Conservation (phyloP, 2,797 vertebrate species). For the Pelochelys cantorii region DNA sequence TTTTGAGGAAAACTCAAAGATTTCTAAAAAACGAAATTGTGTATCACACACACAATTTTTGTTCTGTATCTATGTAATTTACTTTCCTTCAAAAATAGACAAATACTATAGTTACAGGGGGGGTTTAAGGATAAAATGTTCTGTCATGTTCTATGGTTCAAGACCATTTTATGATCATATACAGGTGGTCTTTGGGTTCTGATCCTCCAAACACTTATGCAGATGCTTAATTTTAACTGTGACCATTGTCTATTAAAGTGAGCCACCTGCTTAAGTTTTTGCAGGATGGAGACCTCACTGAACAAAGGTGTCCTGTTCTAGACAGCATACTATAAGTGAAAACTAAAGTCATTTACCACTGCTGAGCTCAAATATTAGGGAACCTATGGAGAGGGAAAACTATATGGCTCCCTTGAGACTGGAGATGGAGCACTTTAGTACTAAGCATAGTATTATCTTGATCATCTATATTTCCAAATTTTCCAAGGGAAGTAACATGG, state of each 20-base stretch:
- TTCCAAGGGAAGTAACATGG: neutral
- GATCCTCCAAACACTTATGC: neutral
- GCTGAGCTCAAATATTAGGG: conserved; percentile 24
- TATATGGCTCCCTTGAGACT: neutral
- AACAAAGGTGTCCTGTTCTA: accelerated
- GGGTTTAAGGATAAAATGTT: conserved; percentile 4
- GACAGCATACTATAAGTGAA: conserved; percentile 36
- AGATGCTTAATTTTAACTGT: neutral
- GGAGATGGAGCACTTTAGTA: accelerated
- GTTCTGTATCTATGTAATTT: neutral
- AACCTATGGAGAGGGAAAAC: conserved; percentile 30
- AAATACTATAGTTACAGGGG: neutral
- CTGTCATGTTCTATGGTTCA: neutral
- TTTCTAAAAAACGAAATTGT: neutral
- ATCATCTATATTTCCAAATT: neutral
- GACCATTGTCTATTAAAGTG: neutral
- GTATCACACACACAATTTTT: neutral
- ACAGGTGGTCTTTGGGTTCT: neutral
- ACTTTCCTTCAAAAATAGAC: neutral
- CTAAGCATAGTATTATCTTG: neutral
- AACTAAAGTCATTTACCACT: conserved; percentile 50
- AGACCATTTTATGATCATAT: neutral
- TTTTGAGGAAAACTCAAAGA: neutral
- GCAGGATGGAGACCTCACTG: accelerated
- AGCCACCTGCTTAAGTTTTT: accelerated